Base-by-base conservation (phyloP, 30 jellyfish, hydroid and myxozoan species). In the Hydractinia symbiolongicarpus region DNA sequence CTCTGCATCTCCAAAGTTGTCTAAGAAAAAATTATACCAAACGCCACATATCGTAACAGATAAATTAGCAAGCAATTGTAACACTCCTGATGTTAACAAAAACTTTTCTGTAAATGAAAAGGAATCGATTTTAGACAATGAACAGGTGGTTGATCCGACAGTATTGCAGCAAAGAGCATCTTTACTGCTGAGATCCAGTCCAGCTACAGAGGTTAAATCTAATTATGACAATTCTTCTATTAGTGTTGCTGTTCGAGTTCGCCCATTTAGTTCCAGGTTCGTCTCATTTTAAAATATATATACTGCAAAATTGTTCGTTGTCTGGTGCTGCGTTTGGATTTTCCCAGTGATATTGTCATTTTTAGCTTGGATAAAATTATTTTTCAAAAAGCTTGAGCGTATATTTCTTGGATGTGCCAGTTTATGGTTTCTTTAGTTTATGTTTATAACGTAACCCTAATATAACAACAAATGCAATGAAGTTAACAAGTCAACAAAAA, bases 221-320 rank as follows among this genome's bases (percentile, higher is more conserved):
- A 53, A 30, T 77, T 54, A 77, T 19, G 89, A 84, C 19, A 87
- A 85, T 61, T 82, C 89, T 56, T 78, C 91, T 50, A 89, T 91
- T 14, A 55, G 73, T 61, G 98, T 91, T 58, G 98, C 98, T 44
- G 98, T 91, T 44, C 81, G 98, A 72, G 92, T 91, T n/a, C 75
- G 98, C 3, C 98, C 98, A 53, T 91, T 91, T 55, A 60, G 86
- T 7, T 79, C 83, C 67, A 91, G 98, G 98, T 91, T 79, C 1
- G 72, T 61, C 62, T 30, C 7, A 8, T 30, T 15, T 50, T n/a
- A n/a, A n/a, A n/a, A n/a, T n/a, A n/a, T n/a, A n/a, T n/a, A n/a
- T n/a, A n/a, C n/a, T n/a, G n/a, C n/a, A n/a, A 11, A 15, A 44
- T 30, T 66, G 16, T 20, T 79, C 49, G 4, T 79, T 71, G 20